Evolutionary conservation across 1,140 invertebrate species (phyloP).

Genomic region (Heliothis subflexa): DNA sequence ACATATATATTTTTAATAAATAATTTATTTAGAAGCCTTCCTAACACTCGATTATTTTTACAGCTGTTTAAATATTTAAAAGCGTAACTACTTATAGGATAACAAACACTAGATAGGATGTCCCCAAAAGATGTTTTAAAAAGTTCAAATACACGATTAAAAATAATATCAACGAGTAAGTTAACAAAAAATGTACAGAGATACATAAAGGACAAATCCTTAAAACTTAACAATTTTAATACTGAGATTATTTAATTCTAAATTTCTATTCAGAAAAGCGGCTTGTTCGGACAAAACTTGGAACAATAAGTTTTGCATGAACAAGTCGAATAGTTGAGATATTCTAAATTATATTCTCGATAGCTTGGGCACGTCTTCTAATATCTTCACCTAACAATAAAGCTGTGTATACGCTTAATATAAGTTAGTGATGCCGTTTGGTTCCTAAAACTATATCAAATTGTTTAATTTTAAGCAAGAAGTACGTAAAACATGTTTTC

Average conservation of each 20-base stretch:
- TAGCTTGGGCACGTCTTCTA: conserved; percentile 32
- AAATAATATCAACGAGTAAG: neutral
- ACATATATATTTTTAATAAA: conserved; percentile 12
- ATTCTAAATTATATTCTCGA: conserved; percentile 2
- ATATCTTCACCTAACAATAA: conserved; percentile 25
- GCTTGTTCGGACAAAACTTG: conserved; percentile 33
- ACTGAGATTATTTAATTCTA: conserved; percentile 8
- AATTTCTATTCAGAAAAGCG: neutral
- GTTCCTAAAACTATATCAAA: conserved; percentile 18
- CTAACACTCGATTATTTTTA: conserved; percentile 5
- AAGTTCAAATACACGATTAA: conserved; percentile 10
- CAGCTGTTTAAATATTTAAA: conserved; percentile 31
- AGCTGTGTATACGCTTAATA: conserved; percentile 42
- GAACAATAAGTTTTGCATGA: conserved; percentile 21
- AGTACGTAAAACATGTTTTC: neutral
- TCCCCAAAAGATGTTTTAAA: conserved; percentile 16
- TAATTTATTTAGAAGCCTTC: neutral
- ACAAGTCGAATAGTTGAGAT: conserved; percentile 16
- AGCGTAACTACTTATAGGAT: neutral
- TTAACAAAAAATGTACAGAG: conserved; percentile 7
- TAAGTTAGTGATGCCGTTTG: conserved; percentile 19
- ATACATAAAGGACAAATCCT: conserved; percentile 6
- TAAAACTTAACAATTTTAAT: conserved; percentile 9
- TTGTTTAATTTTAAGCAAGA: conserved; percentile 35
- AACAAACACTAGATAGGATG: conserved; percentile 22